Evolutionary conservation across 2,113 vertebrate genomes (phyloP), one percentile per base, ranked within the genome.

Genomic region (Galbula dea): DNA sequence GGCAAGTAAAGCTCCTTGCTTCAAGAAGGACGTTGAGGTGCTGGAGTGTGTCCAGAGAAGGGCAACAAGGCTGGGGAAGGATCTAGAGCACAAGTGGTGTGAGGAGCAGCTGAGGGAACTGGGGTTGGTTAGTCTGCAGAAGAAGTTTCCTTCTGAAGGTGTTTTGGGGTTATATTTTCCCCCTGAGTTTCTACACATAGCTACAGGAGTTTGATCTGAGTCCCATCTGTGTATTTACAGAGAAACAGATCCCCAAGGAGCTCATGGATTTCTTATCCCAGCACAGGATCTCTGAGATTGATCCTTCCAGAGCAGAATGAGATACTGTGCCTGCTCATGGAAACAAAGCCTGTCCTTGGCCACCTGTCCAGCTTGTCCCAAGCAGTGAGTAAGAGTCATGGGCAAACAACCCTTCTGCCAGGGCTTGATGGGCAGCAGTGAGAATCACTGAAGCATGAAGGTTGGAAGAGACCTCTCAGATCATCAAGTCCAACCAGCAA

Each of bases 111-210:
- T n/a, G n/a, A n/a, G n/a, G n/a, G n/a, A n/a, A n/a, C n/a, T n/a
- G n/a, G n/a, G n/a, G n/a, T n/a, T n/a, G n/a, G n/a, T n/a, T n/a
- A n/a, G n/a, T n/a, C n/a, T n/a, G n/a, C n/a, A n/a, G n/a, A n/a
- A n/a, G n/a, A n/a, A n/a, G n/a, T 92, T 95, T 90, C 85, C 72
- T 83, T 79, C 63, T 0, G 0, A 87, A 89, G 74, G 82, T 80
- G 55, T 67, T 94, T 89, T 92, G 71, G 74, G 68, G 71, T 94
- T 94, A 13, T 85, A 65, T 89, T 91, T 89, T 55, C 54, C 74
- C 81, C 71, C 69, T 72, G 75, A 89, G 89, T 94, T 92, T 95
- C 92, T 89, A 94, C 84, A 89, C 78, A 55, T 66, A 89, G 83
- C 63, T 79, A 49, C 87, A 55, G 89, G 87, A 89, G 55, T 71